Percentiles rank a stretch among this genome's conserved stretches.
Evolutionary conservation across 2,888 invertebrate genomes (phyloP).

Genomic region (Rhagonycha lutea): DNA sequence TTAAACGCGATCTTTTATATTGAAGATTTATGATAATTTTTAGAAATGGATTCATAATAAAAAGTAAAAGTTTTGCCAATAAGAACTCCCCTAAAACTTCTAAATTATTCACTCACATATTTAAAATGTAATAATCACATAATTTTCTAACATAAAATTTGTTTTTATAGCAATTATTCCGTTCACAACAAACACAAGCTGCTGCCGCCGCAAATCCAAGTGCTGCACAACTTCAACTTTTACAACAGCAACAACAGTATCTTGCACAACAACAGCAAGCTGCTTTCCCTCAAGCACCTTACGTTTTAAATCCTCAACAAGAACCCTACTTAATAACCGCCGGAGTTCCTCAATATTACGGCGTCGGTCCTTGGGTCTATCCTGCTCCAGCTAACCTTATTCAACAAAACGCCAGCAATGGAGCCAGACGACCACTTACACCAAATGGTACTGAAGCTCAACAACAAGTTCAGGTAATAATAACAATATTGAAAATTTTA

Average conservation of each 20-base stretch:
- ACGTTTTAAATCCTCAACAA: constrained; percentile 78
- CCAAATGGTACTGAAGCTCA: constrained; percentile 71
- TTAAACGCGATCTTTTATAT: not conserved
- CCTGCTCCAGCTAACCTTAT: constrained; percentile 72
- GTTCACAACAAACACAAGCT: constrained; percentile 81
- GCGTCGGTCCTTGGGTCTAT: constrained; percentile 92
- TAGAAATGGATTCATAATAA: not conserved
- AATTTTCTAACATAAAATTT: not conserved
- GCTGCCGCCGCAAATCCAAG: constrained; percentile 68
- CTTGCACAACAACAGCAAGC: constrained; percentile 71
- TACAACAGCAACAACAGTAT: constrained; percentile 75
- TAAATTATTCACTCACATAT: not conserved
- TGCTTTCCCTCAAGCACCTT: constrained; percentile 80
- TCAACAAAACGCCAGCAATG: constrained; percentile 66
- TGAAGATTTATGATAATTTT: not conserved
- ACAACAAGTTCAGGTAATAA: constrained; percentile 61
- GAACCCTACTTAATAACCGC: constrained; percentile 81
- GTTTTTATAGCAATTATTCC: constrained; percentile 82
- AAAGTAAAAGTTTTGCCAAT: not conserved
- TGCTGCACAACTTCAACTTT: constrained; percentile 73
- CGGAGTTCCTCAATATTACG: constrained; percentile 90
- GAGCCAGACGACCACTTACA: constrained; percentile 77
- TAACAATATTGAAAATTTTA: constrained; percentile 49
- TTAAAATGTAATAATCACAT: not conserved
- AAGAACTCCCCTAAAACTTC: not conserved